phyloP scores from a whole-genome alignment of 1,140 invertebrate species.

The Zaprionus ghesquierei region DNA sequence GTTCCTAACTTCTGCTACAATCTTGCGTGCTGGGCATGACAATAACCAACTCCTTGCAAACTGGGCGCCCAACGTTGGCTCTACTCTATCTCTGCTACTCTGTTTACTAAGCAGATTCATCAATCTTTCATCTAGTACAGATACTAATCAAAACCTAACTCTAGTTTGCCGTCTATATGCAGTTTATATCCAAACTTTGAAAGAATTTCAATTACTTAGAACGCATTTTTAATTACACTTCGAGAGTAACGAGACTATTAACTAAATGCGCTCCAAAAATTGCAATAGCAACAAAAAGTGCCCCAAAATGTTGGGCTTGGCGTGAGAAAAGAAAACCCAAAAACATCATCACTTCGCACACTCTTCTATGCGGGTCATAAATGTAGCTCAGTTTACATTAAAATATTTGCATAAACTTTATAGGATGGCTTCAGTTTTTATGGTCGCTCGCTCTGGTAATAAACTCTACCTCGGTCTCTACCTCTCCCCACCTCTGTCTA shows the following conservation, averaged over 20 bases:
- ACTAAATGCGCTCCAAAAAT: neutral
- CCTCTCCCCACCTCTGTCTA: too few species aligned
- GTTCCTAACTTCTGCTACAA: too few species aligned
- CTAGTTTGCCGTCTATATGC: neutral
- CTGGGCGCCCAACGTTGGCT: too few species aligned
- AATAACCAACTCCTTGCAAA: too few species aligned
- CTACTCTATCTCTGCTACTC: too few species aligned
- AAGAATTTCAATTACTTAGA: neutral
- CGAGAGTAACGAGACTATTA: neutral
- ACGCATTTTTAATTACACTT: neutral
- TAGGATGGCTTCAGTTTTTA: slow-evolving; percentile 19
- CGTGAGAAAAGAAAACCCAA: neutral
- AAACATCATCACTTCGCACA: neutral
- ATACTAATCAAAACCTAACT: neutral
- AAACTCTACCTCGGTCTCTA: slow-evolving; percentile 2
- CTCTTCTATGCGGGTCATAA: neutral
- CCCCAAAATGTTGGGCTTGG: neutral
- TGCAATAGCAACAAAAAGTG: neutral
- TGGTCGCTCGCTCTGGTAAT: slow-evolving; percentile 1
- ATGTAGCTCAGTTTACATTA: slow-evolving; percentile 3
- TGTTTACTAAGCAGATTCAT: neutral
- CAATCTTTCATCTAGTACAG: neutral
- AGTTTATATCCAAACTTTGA: neutral
- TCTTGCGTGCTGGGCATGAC: too few species aligned
- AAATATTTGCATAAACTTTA: slow-evolving; percentile 24